Evolutionary conservation across 37 sponge, comb jelly and placozoan species (phyloP).

Genomic region (Chondrilla cf. caribensis): DNA sequence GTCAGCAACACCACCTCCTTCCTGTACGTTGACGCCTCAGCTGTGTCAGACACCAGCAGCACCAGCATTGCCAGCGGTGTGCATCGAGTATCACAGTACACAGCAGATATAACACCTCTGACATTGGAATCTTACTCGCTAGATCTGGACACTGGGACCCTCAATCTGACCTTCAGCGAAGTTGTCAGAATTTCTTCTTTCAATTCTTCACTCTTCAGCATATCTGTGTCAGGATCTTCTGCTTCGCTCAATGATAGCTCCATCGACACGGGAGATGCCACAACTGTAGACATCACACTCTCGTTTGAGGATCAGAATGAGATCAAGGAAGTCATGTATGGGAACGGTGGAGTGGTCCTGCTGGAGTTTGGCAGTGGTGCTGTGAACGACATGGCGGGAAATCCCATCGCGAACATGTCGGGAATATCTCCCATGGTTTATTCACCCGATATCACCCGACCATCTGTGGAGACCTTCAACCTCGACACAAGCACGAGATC

Average conservation of each 20-base stretch:
- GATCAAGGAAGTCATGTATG: conserved; percentile 54
- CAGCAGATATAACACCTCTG: conserved; percentile 63
- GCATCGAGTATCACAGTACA: conserved; percentile 31
- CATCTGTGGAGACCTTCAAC: conserved; percentile 53
- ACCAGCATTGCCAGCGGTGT: conserved; percentile 35
- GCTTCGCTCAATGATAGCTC: conserved; percentile 33
- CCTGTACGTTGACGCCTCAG: conserved; percentile 33
- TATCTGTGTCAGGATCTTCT: conserved; percentile 10
- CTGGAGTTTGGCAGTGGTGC: conserved; percentile 55
- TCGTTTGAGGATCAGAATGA: conserved; percentile 52
- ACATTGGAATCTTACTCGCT: conserved; percentile 48
- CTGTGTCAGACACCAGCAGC: conserved; percentile 44
- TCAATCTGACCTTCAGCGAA: conserved; percentile 79
- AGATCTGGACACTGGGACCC: conserved; percentile 69
- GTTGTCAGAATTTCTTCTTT: conserved; percentile 56
- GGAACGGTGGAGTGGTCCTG: conserved; percentile 34
- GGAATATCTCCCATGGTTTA: conserved; percentile 33
- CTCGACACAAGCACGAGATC: conserved; percentile 55
- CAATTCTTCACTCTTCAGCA: conserved; percentile 31
- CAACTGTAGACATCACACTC: conserved; percentile 51
- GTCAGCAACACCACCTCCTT: conserved; percentile 45
- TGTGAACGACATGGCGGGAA: conserved; percentile 67
- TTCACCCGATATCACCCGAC: conserved; percentile 53
- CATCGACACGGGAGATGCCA: conserved; percentile 32
- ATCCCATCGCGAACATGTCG: conserved; percentile 44